These are phyloP conservation scores for Podabrus alpinus DNA, from an alignment of 2,888 invertebrate genomes.

Conservation along the genomic window DNA sequence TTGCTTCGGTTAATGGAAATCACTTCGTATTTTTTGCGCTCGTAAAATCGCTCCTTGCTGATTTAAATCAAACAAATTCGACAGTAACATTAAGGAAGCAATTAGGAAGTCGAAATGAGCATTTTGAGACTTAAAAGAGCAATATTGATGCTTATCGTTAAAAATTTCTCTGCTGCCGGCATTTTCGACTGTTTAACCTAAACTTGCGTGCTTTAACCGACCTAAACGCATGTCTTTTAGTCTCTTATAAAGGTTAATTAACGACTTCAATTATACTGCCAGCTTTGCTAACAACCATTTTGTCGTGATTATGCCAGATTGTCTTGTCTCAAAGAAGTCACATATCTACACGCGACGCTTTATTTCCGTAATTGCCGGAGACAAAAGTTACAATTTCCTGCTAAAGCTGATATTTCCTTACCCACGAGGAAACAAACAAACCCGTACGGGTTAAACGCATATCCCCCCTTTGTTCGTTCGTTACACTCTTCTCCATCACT, in stretches of 20 bases:
- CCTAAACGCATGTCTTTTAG: neutral
- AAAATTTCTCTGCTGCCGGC: neutral
- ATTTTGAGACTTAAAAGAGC: conserved; percentile 3
- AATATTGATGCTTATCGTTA: conserved; percentile 5
- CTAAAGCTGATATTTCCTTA: neutral
- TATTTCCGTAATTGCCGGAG: neutral
- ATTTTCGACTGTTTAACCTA: neutral
- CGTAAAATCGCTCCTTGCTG: neutral
- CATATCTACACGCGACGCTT: neutral
- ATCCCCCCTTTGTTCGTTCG: no score
- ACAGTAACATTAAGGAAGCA: conserved; percentile 9
- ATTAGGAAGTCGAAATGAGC: conserved; percentile 9
- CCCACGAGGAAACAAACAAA: neutral
- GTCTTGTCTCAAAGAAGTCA: neutral
- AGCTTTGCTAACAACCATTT: neutral
- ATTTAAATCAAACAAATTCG: conserved; percentile 7
- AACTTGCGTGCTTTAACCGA: neutral
- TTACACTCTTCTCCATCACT: neutral
- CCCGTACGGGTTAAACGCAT: no score
- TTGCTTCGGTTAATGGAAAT: neutral
- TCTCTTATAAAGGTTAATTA: conserved; percentile 1
- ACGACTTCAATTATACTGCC: conserved; percentile 1
- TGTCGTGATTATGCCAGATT: neutral
- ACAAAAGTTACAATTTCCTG: no score
- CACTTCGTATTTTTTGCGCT: neutral